Conservation (phyloP, 2,113 vertebrate species). For the Thamnophis sirtalis region DNA sequence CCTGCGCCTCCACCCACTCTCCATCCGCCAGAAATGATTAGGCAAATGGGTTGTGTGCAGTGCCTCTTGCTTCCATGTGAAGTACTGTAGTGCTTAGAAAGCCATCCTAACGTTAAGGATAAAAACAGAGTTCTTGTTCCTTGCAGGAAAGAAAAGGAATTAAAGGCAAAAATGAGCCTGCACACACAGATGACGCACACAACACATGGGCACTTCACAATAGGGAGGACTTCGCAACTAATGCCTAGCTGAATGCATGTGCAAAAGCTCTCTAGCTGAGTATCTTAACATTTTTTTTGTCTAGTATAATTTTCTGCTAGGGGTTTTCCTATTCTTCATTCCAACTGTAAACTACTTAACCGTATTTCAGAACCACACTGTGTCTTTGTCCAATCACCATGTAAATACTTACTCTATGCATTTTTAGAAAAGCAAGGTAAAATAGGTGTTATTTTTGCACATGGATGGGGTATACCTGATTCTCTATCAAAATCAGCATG, state of each 20-base stretch:
- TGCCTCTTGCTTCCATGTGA: not conserved
- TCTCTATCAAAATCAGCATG: not conserved
- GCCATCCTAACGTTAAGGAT: not conserved
- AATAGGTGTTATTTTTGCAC: not conserved
- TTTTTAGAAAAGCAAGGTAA: not conserved
- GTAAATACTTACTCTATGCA: not conserved
- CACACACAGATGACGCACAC: not conserved
- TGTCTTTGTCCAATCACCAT: not conserved
- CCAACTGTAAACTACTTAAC: not conserved
- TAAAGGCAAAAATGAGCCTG: not conserved
- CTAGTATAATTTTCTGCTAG: not conserved
- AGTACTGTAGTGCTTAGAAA: not conserved
- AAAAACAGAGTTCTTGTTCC: not conserved
- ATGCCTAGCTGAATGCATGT: not conserved
- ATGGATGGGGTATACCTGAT: not conserved
- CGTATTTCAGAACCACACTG: not conserved
- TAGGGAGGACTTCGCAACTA: not conserved
- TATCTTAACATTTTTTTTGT: not conserved
- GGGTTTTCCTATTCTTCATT: not conserved
- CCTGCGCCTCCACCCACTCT: not conserved
- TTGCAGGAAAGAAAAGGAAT: not conserved
- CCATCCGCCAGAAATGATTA: not conserved
- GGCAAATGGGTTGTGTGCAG: constrained; percentile 2
- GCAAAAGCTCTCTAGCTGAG: not conserved
- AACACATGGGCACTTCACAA: not conserved